Percentiles rank a stretch among this genome's conserved stretches.
These are phyloP conservation scores for Myioborus melanocephalus DNA, from an alignment of 2,797 vertebrate species.

Conservation along the genomic window DNA sequence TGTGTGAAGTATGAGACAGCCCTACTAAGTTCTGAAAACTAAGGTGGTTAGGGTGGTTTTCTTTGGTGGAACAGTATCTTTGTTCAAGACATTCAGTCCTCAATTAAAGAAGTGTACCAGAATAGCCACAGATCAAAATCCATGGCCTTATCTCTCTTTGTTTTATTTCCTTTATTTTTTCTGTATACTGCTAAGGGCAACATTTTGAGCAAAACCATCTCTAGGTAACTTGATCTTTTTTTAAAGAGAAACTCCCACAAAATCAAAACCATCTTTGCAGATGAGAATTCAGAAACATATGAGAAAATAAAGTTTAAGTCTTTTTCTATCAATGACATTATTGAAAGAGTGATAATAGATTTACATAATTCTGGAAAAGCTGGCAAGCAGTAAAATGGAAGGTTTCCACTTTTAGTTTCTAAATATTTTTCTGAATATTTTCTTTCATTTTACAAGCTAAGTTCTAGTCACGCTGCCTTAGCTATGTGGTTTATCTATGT, in stretches of 20 bases:
- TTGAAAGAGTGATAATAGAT: neutral
- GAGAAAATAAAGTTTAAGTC: neutral
- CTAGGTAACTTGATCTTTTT: neutral
- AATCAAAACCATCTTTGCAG: neutral
- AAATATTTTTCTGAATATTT: neutral
- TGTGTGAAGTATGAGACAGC: neutral
- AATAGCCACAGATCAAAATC: neutral
- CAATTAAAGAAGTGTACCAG: neutral
- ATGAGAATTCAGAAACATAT: neutral
- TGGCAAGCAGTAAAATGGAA: neutral
- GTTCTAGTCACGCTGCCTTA: neutral
- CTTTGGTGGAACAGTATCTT: neutral
- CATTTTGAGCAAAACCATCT: neutral
- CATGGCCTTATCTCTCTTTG: neutral
- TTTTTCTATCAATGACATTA: neutral
- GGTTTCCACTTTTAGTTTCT: neutral
- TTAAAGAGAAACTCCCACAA: neutral
- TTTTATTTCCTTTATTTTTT: neutral
- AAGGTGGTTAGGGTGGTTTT: neutral
- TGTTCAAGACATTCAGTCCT: neutral
- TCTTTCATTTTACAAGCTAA: neutral
- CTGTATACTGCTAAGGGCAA: neutral
- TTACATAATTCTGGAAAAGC: neutral
- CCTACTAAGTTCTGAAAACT: neutral
- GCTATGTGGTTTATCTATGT: neutral